Base-by-base conservation (phyloP, 1,140 invertebrate species). In the Lycorma delicatula region DNA sequence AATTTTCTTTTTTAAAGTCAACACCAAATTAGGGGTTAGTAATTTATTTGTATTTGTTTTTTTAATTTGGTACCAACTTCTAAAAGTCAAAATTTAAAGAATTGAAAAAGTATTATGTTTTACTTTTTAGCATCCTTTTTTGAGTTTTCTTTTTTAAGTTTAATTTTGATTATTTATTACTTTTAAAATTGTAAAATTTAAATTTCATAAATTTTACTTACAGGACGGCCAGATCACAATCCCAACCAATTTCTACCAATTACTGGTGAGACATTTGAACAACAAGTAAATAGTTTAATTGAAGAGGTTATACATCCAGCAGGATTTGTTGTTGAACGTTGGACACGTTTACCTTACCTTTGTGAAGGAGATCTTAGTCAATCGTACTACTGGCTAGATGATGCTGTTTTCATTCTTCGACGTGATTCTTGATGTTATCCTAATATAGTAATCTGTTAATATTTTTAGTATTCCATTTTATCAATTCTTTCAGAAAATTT, bases 361-460 rank as follows among this genome's bases (percentile, higher is more conserved):
- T 97, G 92, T 74, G 92, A 97, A 74, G 93, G 94, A 0, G 92
- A 97, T 71, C 74, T 96, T n/a, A 78, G 85, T 20, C 88, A 93
- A 68, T 84, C 90, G 0, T 96, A 88, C 71, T 97, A 95, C 73
- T 90, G 89, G 77, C 76, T 97, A 7, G 81, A 89, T 64, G 93
- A 97, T 75, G 86, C 84, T 13, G 71, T 97, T 1, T 92, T 96
- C 67, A 75, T 87, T 18, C 18, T 64, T 26, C 57, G 34, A 25
- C 54, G 60, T 1, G 36, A 38, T 34, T 57, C 56, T 7, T 57
- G 47, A 57, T n/a, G n/a, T n/a, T n/a, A n/a, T n/a, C n/a, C n/a
- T n/a, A n/a, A n/a, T n/a, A n/a, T n/a, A n/a, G n/a, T n/a, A n/a
- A n/a, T n/a, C n/a, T n/a, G n/a, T n/a, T n/a, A n/a, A n/a, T n/a